A percentile compares a stretch with the other conserved stretches of the same genome.
Evolutionary conservation across 2,888 invertebrate genomes (phyloP).

Genomic region (Lysandra coridon): DNA sequence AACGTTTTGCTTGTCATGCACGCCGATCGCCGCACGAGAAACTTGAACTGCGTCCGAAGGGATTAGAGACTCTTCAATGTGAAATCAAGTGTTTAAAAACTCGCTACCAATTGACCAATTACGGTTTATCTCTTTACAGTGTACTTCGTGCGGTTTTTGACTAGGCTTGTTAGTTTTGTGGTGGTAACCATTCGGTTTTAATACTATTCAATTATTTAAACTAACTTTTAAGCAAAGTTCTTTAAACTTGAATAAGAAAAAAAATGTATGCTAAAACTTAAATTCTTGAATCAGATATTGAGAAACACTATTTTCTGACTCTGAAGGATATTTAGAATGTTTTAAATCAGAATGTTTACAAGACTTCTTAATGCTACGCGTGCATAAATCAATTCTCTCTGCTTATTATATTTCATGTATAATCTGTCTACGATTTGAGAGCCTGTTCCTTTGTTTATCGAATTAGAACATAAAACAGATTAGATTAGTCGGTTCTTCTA

Average conservation of each 20-base stretch:
- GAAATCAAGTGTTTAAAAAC: slow-evolving; percentile 20
- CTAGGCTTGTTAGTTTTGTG: neutral
- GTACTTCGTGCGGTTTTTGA: neutral
- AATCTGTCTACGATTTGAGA: neutral
- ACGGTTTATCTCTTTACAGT: neutral
- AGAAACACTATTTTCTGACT: neutral
- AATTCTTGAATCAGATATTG: neutral
- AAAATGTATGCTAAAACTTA: neutral
- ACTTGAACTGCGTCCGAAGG: slow-evolving; percentile 18
- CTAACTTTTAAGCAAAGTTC: neutral
- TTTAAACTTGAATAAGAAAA: neutral
- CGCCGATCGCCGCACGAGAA: neutral
- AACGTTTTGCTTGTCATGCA: slow-evolving; percentile 15
- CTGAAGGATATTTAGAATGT: neutral
- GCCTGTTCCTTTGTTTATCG: slow-evolving; percentile 5
- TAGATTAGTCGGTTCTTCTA: slow-evolving; percentile 17
- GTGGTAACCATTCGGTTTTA: neutral
- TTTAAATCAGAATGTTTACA: slow-evolving; percentile 2
- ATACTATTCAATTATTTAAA: neutral
- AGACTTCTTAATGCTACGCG: neutral
- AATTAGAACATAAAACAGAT: slow-evolving; percentile 23
- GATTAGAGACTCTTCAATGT: slow-evolving; percentile 19
- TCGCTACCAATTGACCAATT: slow-evolving; percentile 12
- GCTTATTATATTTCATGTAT: slow-evolving; percentile 1
- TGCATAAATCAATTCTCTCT: slow-evolving; percentile 13